Evolutionary conservation across 2,113 vertebrate species (phyloP), one percentile per base, ranked within the genome.

Genomic region (cattle (Bos taurus)): DNA sequence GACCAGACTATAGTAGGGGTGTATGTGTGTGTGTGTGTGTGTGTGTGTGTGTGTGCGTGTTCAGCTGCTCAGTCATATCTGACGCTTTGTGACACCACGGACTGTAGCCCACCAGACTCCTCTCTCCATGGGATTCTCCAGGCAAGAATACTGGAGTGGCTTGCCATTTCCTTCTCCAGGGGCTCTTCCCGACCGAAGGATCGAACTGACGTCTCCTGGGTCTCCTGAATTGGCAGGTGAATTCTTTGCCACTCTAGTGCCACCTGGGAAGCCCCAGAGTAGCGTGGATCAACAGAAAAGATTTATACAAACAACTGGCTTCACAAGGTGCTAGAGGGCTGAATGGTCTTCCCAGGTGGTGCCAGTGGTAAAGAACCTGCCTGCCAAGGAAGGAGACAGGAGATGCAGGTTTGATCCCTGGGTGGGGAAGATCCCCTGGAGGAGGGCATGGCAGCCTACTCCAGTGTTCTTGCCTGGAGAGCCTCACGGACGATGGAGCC

Each of bases 11-110:
- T 26, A 77, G 71, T 14, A 43, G 36, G 21, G 9, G 17, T 40
- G 67, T 71, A n/a, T 71, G 62, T 67, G 62, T 17, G 60, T 33
- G 62, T n/a, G 30, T 17, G 60, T 33, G 62, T n/a, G 30, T 33
- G 62, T 64, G 30, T 30, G 62, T 33, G 60, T 64, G 60, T 43
- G 10, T 5, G 67, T 0, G 36, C 1, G 5, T 0, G 0, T 40
- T 77, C 36, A 77, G 71, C 36, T 0, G 3, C 71, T 77, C 71
- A 43, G 71, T 43, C 36, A 43, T 43, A 7, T 43, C 71, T 43
- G 21, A 77, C 71, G 43, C 36, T 77, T 77, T 43, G 36, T 1
- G 3, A 77, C 40, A 23, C 71, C 40, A 43, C 0, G 0, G 71
- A 43, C 71, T 26, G 23, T 26, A 77, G 12, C 71, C 40, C 23